These are phyloP conservation scores for Tachyglossus aculeatus DNA, from an alignment of 2,797 vertebrate genomes.

Conservation along the genomic window DNA sequence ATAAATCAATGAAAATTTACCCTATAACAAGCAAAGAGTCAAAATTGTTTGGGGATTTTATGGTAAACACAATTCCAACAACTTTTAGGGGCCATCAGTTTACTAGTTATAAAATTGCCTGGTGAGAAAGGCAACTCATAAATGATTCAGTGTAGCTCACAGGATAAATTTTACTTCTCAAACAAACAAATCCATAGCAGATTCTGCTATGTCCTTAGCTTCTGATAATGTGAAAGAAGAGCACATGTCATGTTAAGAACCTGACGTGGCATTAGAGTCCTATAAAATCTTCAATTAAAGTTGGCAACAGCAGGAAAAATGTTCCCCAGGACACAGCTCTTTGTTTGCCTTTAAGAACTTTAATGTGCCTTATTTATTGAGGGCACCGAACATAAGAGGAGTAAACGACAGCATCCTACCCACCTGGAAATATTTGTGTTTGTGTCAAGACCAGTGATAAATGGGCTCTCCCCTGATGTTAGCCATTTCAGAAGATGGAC, in stretches of 20 bases:
- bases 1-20: constrained; percentile 34
- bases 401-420: constrained; percentile 38
- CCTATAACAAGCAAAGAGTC: constrained; percentile 46
- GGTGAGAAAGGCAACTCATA: constrained; percentile 47
- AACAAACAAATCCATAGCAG: constrained; percentile 32
- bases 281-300: constrained; percentile 65
- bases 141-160: constrained; percentile 53
- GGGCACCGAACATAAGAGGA: constrained; percentile 29
- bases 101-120: constrained; percentile 50
- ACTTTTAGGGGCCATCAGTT: constrained; percentile 40
- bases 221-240: constrained; percentile 42
- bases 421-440: constrained; percentile 59
- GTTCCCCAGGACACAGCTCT: constrained; percentile 24
- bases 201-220: constrained; percentile 23
- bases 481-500: constrained; percentile 62
- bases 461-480: constrained; percentile 47
- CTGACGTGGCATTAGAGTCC: constrained; percentile 51
- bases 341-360: constrained; percentile 57
- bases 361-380: constrained; percentile 53
- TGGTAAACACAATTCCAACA: constrained; percentile 51
- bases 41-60: constrained; percentile 52
- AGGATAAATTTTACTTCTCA: constrained; percentile 58
- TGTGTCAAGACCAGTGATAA: constrained; percentile 62
- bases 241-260: constrained; percentile 49
- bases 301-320: constrained; percentile 50